Conservation (phyloP, 2,113 vertebrate genomes). For the Gadus macrocephalus region DNA sequence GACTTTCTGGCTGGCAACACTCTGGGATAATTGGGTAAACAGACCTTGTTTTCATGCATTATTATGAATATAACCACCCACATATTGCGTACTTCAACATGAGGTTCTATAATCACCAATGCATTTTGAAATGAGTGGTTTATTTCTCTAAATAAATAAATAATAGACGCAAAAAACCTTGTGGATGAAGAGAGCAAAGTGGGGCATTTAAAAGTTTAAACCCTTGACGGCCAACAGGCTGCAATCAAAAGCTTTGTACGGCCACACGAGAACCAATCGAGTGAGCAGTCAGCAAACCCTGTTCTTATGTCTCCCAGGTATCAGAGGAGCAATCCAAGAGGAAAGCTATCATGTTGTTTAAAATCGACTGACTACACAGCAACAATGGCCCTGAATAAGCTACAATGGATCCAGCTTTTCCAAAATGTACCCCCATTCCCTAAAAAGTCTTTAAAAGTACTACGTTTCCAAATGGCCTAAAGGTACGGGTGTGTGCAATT, state of each 20-base stretch:
- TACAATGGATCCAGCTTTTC: constrained; percentile 39
- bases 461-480: constrained; percentile 38
- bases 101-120: too few species aligned
- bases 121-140: too few species aligned
- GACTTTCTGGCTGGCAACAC: too few species aligned
- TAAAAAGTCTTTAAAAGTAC: constrained; percentile 36
- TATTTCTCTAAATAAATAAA: neutral
- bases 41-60: too few species aligned
- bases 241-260: constrained; percentile 35
- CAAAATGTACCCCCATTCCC: constrained; percentile 55
- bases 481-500: constrained; percentile 16
- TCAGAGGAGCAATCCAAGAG: constrained; percentile 34
- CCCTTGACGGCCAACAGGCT: constrained; percentile 17
- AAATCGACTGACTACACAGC: constrained; percentile 43
- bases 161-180: neutral
- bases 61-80: too few species aligned
- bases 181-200: too few species aligned
- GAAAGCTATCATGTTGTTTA: constrained; percentile 52
- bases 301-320: constrained; percentile 28
- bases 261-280: constrained; percentile 26
- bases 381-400: constrained; percentile 48
- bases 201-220: constrained; percentile 7
- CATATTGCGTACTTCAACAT: too few species aligned
- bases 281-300: constrained; percentile 38
- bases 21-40: too few species aligned